Percentiles rank a stretch among this genome's conserved stretches.
These are phyloP conservation scores for Patella pellucida DNA, from an alignment of 2,888 invertebrate genomes.

Conservation along the genomic window DNA sequence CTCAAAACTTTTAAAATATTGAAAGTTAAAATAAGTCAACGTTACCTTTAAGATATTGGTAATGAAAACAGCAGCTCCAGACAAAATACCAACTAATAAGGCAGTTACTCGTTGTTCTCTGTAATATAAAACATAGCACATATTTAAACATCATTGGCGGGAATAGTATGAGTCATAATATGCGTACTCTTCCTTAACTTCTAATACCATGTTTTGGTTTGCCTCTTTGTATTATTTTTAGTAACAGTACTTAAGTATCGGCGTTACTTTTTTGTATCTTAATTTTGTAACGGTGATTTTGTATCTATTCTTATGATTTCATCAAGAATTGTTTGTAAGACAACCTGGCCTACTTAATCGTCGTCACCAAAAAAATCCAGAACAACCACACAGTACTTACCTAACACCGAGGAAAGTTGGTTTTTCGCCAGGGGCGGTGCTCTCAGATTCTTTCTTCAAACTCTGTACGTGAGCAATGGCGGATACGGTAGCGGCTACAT, in stretches of 20 bases:
- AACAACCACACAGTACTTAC: conserved; percentile 76
- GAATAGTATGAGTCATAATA: neutral
- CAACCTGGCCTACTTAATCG: too few species aligned
- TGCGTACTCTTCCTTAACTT: too few species aligned
- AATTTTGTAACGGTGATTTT: too few species aligned
- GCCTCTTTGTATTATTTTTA: too few species aligned
- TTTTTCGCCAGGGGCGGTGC: conserved; percentile 97
- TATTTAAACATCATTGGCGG: neutral
- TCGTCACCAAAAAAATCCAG: too few species aligned
- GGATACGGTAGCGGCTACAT: conserved; percentile 93
- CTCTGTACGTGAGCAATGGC: conserved; percentile 98
- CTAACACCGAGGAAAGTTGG: conserved; percentile 93
- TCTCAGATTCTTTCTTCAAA: conserved; percentile 93
- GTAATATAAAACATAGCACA: conserved; percentile 16
- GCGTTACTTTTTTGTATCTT: too few species aligned
- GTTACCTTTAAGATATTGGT: conserved; percentile 83
- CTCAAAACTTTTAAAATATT: too few species aligned
- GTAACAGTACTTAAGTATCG: too few species aligned
- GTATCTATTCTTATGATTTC: too few species aligned
- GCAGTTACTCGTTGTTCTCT: conserved; percentile 88
- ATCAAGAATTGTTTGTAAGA: too few species aligned
- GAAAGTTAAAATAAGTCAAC: neutral
- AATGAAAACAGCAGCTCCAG: conserved; percentile 91
- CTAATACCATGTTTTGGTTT: too few species aligned
- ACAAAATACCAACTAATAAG: conserved; percentile 91